Evolutionary conservation across 2,888 invertebrate genomes (phyloP).

Genomic region (Ichneumoninae sp.): DNA sequence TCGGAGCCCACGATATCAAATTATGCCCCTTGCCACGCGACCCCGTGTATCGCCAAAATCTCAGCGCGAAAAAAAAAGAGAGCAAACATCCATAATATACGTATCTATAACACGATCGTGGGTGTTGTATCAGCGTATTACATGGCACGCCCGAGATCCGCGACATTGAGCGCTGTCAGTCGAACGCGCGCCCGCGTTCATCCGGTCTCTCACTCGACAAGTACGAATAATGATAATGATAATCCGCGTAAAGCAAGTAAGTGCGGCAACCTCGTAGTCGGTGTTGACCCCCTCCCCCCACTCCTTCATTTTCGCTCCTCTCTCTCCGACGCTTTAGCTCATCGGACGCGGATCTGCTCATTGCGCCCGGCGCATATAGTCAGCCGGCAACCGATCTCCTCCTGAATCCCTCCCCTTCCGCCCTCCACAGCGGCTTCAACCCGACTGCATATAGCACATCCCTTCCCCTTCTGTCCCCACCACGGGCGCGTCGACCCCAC

Average conservation of each 20-base stretch:
- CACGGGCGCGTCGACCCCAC: constrained; percentile 27
- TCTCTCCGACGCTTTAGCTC: constrained; percentile 44
- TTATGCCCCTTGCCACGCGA: background rate
- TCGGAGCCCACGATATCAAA: background rate
- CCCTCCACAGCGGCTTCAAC: constrained; percentile 40
- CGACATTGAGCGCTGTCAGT: constrained; percentile 33
- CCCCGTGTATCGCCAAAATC: background rate
- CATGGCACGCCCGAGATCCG: constrained; percentile 19
- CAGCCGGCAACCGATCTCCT: constrained; percentile 54
- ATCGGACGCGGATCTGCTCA: constrained; percentile 56
- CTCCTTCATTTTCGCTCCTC: constrained; percentile 19
- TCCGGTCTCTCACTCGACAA: constrained; percentile 53
- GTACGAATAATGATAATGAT: constrained; percentile 81
- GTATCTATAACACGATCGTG: constrained; percentile 9
- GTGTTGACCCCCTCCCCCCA: constrained; percentile 21
- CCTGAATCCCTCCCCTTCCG: constrained; percentile 22
- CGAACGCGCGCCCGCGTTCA: constrained; percentile 37
- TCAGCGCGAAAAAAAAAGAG: background rate
- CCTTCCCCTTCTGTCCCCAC: constrained; percentile 54
- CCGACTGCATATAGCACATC: constrained; percentile 39
- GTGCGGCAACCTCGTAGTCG: constrained; percentile 78
- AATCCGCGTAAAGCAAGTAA: constrained; percentile 80
- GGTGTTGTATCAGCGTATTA: constrained; percentile 28
- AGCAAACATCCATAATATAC: background rate
- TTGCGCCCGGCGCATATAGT: constrained; percentile 50